Percentiles rank a stretch among this genome's conserved stretches.
These are phyloP conservation scores for Protonibea diacanthus DNA, from an alignment of 2,797 vertebrate genomes.

Conservation along the genomic window DNA sequence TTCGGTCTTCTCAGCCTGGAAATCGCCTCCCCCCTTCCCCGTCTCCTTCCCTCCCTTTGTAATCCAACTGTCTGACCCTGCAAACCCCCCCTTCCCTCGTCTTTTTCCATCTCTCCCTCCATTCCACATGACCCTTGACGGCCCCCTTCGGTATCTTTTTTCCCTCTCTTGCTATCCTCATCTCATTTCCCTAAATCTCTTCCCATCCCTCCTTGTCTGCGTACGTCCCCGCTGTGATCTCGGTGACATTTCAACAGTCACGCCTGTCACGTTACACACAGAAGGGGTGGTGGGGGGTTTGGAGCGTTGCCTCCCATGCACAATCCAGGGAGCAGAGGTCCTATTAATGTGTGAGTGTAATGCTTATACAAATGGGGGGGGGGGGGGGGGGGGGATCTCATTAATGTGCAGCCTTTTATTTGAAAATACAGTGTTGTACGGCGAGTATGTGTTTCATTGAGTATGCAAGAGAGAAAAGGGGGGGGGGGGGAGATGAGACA, in stretches of 20 bases:
- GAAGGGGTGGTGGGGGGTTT: slow-evolving; percentile 4
- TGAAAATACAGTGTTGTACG: slow-evolving; percentile 40
- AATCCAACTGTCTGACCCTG: slow-evolving; percentile 56
- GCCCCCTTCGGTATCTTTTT: slow-evolving; percentile 29
- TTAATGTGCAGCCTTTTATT: slow-evolving; percentile 66
- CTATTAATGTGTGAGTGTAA: slow-evolving; percentile 57
- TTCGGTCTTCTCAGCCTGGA: slow-evolving; percentile 23
- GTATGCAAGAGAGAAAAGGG: slow-evolving; percentile 54
- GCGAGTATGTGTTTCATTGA: slow-evolving; percentile 39
- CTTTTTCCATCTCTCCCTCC: slow-evolving; percentile 15
- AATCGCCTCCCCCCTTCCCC: slow-evolving; percentile 13
- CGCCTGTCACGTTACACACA: slow-evolving; percentile 65
- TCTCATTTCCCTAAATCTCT: slow-evolving; percentile 71
- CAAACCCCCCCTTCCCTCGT: slow-evolving; percentile 10
- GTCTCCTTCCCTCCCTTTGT: slow-evolving; percentile 31
- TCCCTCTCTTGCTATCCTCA: slow-evolving; percentile 13
- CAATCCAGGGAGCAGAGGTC: slow-evolving; percentile 37
- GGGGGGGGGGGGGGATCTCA: slow-evolving; percentile 34
- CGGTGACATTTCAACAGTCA: slow-evolving; percentile 83
- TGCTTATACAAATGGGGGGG: slow-evolving; percentile 39
- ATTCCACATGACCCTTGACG: slow-evolving; percentile 18
- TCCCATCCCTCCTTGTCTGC: slow-evolving; percentile 36
- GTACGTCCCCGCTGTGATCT: slow-evolving; percentile 66
- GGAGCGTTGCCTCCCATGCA: slow-evolving; percentile 34
- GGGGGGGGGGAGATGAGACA: slow-evolving; percentile 44